These are phyloP conservation scores for Mythimna pallens DNA, from an alignment of 2,888 invertebrate genomes.

Conservation along the genomic window DNA sequence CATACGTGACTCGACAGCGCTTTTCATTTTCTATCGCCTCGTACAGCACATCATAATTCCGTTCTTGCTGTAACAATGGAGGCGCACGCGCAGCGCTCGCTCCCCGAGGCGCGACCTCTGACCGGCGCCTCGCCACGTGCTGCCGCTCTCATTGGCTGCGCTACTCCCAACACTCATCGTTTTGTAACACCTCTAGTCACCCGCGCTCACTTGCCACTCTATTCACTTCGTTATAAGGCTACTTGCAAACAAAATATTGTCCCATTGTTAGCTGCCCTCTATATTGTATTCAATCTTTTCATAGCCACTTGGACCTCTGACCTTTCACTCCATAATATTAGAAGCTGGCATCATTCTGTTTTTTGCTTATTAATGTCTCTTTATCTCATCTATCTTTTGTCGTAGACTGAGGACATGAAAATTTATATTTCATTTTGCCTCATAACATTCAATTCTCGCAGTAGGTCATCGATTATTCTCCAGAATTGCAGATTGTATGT, in stretches of 20 bases:
- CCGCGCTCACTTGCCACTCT: conserved; percentile 57
- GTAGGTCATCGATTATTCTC: conserved; percentile 53
- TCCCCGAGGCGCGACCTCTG: conserved; percentile 83
- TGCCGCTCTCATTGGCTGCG: conserved; percentile 83
- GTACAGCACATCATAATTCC: conserved; percentile 62
- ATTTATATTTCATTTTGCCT: conserved; percentile 26
- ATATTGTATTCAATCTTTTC: conserved; percentile 58
- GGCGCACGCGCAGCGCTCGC: conserved; percentile 64
- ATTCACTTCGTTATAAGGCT: conserved; percentile 52
- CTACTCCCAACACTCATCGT: conserved; percentile 76
- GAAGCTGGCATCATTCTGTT: conserved; percentile 45
- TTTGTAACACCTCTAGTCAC: conserved; percentile 65
- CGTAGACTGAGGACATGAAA: conserved; percentile 11
- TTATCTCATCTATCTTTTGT: conserved; percentile 30
- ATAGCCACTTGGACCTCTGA: conserved; percentile 52
- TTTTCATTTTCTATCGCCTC: conserved; percentile 54
- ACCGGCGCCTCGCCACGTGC: conserved; percentile 83
- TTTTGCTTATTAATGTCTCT: conserved; percentile 40
- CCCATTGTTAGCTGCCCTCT: conserved; percentile 60
- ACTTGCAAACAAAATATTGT: conserved; percentile 61
- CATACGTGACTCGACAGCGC: conserved; percentile 57
- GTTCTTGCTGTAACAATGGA: conserved; percentile 70
- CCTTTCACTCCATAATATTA: conserved; percentile 55
- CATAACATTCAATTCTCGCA: conserved; percentile 28
- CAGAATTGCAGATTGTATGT: conserved; percentile 48